These are phyloP conservation scores for Zosterops hypoxanthus DNA, from an alignment of 2,113 vertebrate genomes.

Conservation along the genomic window DNA sequence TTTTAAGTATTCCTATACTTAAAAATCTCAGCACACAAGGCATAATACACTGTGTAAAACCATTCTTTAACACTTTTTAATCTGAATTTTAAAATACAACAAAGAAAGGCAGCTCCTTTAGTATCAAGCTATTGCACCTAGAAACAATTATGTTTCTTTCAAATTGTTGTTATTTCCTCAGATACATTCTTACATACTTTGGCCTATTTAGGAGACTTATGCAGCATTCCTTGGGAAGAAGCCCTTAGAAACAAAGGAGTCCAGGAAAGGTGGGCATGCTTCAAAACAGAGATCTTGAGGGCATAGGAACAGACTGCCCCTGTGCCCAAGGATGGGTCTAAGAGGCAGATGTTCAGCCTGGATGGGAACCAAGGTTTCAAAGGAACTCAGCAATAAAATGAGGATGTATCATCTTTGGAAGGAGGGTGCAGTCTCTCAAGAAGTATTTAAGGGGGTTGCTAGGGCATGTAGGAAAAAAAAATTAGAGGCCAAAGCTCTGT, in stretches of 20 bases:
- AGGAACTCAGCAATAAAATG: not conserved
- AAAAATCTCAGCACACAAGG: not conserved
- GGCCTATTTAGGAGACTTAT: not conserved
- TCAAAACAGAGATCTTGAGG: not conserved
- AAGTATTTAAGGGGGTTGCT: not conserved
- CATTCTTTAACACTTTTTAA: not conserved
- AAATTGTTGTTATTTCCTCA: not conserved
- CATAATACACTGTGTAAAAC: not conserved
- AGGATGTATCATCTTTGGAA: not conserved
- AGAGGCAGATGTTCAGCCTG: fast-evolving
- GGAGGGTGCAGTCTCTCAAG: not conserved
- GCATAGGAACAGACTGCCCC: not conserved
- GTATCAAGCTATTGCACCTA: not conserved
- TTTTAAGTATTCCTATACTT: not conserved
- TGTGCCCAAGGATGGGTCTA: fast-evolving
- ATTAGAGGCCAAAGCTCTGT: too few species aligned
- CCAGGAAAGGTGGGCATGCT: fast-evolving
- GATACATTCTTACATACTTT: not conserved
- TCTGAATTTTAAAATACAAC: not conserved
- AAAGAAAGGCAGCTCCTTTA: not conserved
- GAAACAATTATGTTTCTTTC: not conserved
- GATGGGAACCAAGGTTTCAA: not conserved
- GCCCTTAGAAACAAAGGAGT: not conserved
- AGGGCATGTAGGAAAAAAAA: not conserved
- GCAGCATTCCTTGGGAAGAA: not conserved